Percentiles rank a stretch among this genome's conserved stretches.
Conservation (phyloP, 2,797 vertebrate genomes). For the Callimico goeldii region DNA sequence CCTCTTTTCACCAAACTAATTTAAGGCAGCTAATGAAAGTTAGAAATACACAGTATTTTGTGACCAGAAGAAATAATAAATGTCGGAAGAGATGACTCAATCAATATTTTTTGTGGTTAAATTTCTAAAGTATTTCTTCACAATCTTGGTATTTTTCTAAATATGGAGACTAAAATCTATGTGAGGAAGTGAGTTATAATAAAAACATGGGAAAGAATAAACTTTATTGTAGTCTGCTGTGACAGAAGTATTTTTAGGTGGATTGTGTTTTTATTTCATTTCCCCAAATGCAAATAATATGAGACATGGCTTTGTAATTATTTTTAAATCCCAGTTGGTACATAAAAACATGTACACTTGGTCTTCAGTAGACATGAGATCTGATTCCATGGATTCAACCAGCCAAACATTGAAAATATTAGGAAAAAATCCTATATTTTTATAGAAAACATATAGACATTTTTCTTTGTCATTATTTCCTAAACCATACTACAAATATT, state of each 20-base stretch:
- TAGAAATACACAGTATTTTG: background rate
- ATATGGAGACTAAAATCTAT: background rate
- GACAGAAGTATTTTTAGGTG: background rate
- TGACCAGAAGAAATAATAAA: background rate
- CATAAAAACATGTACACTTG: background rate
- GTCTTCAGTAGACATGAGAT: background rate
- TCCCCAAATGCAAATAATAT: background rate
- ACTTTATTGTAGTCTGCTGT: background rate
- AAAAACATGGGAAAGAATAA: background rate
- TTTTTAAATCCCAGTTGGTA: background rate
- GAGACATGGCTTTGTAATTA: background rate
- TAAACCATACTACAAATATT: background rate
- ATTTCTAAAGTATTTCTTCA: background rate
- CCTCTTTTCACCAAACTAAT: background rate
- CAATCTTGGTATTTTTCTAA: background rate
- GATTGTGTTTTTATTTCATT: background rate
- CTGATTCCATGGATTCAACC: background rate
- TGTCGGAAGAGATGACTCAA: background rate
- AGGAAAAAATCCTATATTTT: rapidly evolving
- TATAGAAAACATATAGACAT: background rate
- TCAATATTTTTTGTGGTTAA: background rate
- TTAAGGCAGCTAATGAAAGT: background rate
- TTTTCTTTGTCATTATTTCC: background rate
- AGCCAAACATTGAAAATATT: background rate
- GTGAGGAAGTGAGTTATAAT: background rate